Conservation (phyloP, 2,797 vertebrate species). For the Anabas testudineus region DNA sequence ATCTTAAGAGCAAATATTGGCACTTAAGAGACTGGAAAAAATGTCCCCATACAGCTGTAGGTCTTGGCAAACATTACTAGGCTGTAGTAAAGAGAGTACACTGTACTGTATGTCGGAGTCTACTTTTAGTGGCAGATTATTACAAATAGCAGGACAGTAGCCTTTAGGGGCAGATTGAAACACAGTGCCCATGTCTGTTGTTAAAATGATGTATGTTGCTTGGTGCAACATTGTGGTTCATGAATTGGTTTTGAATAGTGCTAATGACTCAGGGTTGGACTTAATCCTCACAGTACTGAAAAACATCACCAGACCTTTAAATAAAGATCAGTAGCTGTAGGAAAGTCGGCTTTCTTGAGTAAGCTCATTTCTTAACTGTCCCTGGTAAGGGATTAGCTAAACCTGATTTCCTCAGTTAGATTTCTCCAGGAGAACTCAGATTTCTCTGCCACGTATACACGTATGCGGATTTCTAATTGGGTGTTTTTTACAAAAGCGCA, state of each 20-base stretch:
- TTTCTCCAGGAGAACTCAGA: no score
- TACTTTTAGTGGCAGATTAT: not conserved
- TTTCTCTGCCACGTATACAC: no score
- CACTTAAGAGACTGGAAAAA: no score
- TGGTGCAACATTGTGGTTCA: not conserved
- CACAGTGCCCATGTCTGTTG: not conserved
- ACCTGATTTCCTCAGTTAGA: no score
- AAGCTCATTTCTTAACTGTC: no score
- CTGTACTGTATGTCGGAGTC: not conserved
- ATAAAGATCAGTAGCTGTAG: not conserved
- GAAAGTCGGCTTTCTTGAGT: no score
- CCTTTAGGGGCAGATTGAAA: not conserved
- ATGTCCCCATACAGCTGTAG: no score
- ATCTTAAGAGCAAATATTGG: not conserved
- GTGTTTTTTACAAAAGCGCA: no score
- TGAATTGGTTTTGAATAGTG: not conserved
- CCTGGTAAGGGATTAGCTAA: no score
- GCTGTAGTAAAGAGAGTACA: not conserved
- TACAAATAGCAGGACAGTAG: not conserved
- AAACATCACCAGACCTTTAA: not conserved
- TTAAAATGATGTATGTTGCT: not conserved
- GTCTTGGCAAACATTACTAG: not conserved
- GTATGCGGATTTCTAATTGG: no score
- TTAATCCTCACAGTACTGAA: not conserved
- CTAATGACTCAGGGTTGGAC: not conserved